Conservation (phyloP, 2,888 invertebrate genomes). For the Machimus rusticus region DNA sequence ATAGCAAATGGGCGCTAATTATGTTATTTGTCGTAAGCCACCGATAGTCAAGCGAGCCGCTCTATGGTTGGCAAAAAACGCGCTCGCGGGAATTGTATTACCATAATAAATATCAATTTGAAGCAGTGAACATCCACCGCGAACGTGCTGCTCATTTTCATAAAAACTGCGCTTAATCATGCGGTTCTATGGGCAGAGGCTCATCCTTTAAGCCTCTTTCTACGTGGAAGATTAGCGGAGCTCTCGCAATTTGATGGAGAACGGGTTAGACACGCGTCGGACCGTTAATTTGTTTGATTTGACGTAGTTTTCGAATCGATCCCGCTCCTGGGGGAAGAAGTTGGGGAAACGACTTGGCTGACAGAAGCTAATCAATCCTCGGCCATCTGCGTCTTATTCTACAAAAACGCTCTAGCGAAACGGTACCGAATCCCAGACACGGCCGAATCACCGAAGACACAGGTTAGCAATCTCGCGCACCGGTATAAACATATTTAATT, state of each 20-base stretch:
- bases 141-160: slow-evolving; percentile 15
- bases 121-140: not conserved
- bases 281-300: slow-evolving; percentile 11
- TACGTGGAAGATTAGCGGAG: not conserved
- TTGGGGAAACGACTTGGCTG: not conserved
- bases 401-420: slow-evolving; percentile 2
- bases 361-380: slow-evolving; percentile 18
- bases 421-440: slow-evolving; percentile 1
- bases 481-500: slow-evolving; percentile 31
- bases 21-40: slow-evolving; percentile 8
- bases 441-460: not conserved
- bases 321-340: not conserved
- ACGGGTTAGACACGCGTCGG: slow-evolving; percentile 17
- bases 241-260: not conserved
- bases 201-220: not conserved
- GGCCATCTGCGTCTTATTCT: not conserved
- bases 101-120: slow-evolving; percentile 29
- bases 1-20: not conserved
- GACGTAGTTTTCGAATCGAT: not conserved
- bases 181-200: not conserved
- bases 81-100: not conserved
- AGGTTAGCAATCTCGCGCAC: slow-evolving; percentile 7
- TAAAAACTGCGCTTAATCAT: slow-evolving; percentile 19
- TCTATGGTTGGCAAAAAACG: not conserved
- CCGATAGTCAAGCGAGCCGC: not conserved